These are phyloP conservation scores for Oxycera nigricornis DNA, from an alignment of 2,888 invertebrate species.

Conservation along the genomic window DNA sequence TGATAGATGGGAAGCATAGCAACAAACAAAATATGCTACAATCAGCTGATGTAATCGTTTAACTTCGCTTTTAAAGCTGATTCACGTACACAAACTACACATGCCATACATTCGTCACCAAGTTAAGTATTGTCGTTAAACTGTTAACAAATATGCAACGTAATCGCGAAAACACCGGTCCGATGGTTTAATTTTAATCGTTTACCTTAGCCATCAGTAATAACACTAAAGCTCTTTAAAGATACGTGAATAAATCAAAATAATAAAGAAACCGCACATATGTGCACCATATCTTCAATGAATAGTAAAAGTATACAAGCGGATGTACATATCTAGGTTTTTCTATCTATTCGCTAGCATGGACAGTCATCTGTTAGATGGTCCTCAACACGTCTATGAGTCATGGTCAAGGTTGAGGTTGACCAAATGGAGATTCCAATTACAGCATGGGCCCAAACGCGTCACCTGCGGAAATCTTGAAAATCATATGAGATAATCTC, in stretches of 20 bases:
- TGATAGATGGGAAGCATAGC: constrained; percentile 10
- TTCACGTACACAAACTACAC: neutral
- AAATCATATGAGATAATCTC: neutral
- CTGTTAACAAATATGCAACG: constrained; percentile 10
- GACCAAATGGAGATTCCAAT: constrained; percentile 1
- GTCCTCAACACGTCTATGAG: neutral
- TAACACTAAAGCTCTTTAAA: neutral
- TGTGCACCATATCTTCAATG: neutral
- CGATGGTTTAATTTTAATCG: neutral
- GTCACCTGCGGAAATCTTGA: constrained; percentile 15
- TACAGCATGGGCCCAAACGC: neutral
- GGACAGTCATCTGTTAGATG: neutral
- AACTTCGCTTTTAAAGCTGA: neutral
- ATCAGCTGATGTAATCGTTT: neutral
- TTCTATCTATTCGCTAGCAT: too few species aligned
- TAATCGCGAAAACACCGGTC: constrained; percentile 22
- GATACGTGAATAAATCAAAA: neutral
- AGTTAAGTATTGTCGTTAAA: too few species aligned
- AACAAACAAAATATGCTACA: neutral
- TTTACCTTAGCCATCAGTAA: neutral
- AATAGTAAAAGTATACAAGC: neutral
- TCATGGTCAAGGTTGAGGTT: too few species aligned
- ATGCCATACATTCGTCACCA: neutral
- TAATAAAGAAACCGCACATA: neutral
- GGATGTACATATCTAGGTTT: too few species aligned